Conservation (phyloP, 2,888 invertebrate species). For the Synergus itoensis region DNA sequence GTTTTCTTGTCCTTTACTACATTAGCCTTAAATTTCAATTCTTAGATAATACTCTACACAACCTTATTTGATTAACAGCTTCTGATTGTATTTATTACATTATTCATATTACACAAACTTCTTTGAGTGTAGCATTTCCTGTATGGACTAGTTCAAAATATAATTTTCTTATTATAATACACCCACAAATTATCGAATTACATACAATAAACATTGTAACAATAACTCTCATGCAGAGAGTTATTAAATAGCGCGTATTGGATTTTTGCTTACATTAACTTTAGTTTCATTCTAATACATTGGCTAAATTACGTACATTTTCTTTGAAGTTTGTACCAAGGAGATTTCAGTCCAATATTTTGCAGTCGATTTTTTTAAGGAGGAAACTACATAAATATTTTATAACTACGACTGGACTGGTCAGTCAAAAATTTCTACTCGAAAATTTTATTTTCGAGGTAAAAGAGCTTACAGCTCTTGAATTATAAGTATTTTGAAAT, state of each 20-base stretch:
- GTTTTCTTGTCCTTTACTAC: too few species aligned
- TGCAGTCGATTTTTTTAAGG: neutral
- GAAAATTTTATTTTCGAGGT: neutral
- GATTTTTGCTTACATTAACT: neutral
- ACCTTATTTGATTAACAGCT: too few species aligned
- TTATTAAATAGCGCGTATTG: neutral
- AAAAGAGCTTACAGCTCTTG: neutral
- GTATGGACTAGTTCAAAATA: too few species aligned
- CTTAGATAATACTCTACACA: too few species aligned
- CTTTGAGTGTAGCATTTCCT: too few species aligned
- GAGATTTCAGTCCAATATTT: conserved; percentile 28
- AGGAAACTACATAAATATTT: neutral
- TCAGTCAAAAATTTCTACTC: neutral
- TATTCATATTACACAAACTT: too few species aligned
- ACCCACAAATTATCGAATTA: too few species aligned
- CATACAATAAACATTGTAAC: too few species aligned
- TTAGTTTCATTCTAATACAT: neutral
- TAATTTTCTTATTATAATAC: too few species aligned
- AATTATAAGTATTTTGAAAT: neutral
- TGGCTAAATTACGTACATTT: conserved; percentile 15
- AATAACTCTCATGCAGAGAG: too few species aligned
- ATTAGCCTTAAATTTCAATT: too few species aligned
- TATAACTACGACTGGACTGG: neutral
- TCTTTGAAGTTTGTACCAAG: conserved; percentile 26
- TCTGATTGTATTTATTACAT: too few species aligned